Evolutionary conservation across 2,888 invertebrate genomes (phyloP).

Genomic region (Fragum sueziense): DNA sequence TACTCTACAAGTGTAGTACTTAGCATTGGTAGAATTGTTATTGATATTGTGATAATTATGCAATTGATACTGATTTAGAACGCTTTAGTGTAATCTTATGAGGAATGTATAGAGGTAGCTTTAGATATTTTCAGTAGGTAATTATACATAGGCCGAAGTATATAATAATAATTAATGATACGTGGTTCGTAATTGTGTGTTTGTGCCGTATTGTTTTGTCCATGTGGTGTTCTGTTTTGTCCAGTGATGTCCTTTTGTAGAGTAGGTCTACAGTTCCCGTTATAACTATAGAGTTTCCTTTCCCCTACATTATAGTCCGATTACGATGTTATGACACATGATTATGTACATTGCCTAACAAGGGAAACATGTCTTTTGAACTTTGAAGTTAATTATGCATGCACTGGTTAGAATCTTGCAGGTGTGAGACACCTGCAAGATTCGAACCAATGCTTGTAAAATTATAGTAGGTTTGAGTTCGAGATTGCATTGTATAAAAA

Average conservation of each 20-base stretch:
- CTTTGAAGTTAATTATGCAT: neutral
- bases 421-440: too few species aligned
- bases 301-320: neutral
- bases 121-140: neutral
- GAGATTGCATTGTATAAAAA: too few species aligned
- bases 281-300: neutral
- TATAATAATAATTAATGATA: neutral
- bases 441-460: too few species aligned
- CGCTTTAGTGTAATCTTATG: too few species aligned
- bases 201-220: conserved; percentile 2
- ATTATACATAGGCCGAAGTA: neutral
- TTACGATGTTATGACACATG: neutral
- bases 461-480: too few species aligned
- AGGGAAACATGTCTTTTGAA: neutral
- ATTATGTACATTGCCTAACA: neutral
- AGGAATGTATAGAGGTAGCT: neutral
- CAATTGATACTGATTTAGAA: too few species aligned
- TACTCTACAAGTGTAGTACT: too few species aligned
- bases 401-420: neutral
- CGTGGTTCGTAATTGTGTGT: neutral
- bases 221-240: conserved; percentile 13
- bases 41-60: too few species aligned
- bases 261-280: neutral
- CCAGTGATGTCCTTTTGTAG: neutral
- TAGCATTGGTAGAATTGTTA: too few species aligned